Conservation (phyloP, 2,113 vertebrate species). For the Strix aluco region DNA sequence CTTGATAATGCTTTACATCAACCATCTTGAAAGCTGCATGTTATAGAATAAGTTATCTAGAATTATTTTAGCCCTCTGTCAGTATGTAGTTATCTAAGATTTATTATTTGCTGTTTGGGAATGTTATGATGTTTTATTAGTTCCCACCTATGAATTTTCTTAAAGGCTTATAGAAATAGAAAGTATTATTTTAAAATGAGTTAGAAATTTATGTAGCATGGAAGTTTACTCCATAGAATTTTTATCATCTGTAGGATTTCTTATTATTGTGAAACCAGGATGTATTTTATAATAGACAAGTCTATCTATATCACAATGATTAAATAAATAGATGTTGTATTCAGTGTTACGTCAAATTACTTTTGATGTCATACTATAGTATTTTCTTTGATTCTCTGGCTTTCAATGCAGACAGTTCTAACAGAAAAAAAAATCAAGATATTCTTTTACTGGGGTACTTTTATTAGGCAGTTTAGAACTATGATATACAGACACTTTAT, state of each 20-base stretch:
- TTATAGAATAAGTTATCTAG: background rate
- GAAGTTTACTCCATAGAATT: background rate
- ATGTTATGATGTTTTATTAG: background rate
- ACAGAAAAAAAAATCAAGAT: background rate
- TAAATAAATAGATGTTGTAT: background rate
- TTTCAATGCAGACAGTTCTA: background rate
- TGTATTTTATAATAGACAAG: background rate
- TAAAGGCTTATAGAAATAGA: background rate
- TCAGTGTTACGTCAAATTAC: background rate
- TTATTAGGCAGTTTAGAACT: background rate
- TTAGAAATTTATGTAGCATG: background rate
- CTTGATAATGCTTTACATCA: background rate
- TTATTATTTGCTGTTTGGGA: background rate
- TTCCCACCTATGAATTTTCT: background rate
- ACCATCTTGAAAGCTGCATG: background rate
- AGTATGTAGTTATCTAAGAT: background rate
- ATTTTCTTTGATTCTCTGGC: background rate
- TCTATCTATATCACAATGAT: background rate
- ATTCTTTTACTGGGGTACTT: background rate
- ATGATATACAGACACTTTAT: background rate
- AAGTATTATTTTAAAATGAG: background rate
- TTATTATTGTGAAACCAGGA: background rate
- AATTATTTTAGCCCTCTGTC: background rate
- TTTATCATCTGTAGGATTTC: background rate
- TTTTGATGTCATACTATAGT: background rate